A percentile compares a stretch with the other conserved stretches of the same genome.
Conservation (phyloP, 2,113 vertebrate genomes). For the Daubentonia madagascariensis region DNA sequence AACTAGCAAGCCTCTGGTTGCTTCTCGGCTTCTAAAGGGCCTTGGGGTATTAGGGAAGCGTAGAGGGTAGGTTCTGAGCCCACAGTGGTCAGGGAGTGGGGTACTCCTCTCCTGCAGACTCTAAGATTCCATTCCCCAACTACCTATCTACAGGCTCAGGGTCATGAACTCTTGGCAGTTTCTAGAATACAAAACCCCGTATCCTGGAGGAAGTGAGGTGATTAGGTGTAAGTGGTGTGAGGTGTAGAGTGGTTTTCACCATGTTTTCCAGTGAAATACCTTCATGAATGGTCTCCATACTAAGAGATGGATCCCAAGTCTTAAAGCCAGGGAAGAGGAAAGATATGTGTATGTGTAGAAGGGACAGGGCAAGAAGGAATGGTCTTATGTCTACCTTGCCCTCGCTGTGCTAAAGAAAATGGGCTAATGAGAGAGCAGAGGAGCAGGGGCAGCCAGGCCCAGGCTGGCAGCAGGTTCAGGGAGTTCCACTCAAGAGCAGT, state of each 20-base stretch:
- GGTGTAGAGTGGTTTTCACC: background rate
- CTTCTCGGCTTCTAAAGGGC: background rate
- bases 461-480: background rate
- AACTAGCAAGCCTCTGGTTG: background rate
- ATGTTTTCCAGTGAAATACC: background rate
- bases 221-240: background rate
- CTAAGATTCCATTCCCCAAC: background rate
- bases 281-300: background rate
- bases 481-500: background rate
- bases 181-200: background rate
- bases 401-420: background rate
- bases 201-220: background rate
- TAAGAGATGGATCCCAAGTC: background rate
- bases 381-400: background rate
- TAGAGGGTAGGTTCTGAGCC: background rate
- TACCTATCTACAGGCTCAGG: background rate
- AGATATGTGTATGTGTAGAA: background rate
- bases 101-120: background rate
- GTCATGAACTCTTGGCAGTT: background rate
- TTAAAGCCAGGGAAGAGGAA: background rate
- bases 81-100: background rate
- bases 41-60: no score
- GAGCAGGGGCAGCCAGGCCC: background rate
- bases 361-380: background rate
- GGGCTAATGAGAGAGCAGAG: background rate